These are phyloP conservation scores for Galago senegalensis DNA, from an alignment of 2,797 vertebrate species.

Conservation along the genomic window DNA sequence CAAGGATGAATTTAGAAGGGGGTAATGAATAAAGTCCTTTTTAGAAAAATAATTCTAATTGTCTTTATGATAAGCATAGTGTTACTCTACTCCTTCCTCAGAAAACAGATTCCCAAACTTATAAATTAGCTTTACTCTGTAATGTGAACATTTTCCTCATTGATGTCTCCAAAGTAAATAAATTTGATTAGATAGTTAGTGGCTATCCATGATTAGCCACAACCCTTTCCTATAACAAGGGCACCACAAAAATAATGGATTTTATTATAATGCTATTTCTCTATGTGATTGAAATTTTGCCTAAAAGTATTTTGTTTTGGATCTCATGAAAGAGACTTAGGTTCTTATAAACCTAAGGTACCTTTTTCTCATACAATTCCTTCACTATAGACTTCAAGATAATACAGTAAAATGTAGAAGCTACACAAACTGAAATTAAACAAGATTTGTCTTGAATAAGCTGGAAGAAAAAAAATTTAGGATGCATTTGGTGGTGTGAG, in stretches of 20 bases:
- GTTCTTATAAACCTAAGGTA: neutral
- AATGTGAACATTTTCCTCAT: neutral
- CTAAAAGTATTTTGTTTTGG: slow-evolving; percentile 43
- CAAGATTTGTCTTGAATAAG: slow-evolving; percentile 2
- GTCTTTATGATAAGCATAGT: neutral
- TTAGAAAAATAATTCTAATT: neutral
- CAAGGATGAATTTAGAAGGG: neutral
- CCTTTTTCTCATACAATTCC: slow-evolving; percentile 24
- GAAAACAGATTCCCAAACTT: neutral
- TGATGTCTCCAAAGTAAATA: neutral
- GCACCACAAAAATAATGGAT: neutral
- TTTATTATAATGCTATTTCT: slow-evolving; percentile 35
- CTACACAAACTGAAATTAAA: neutral
- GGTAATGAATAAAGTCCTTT: neutral
- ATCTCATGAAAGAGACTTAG: slow-evolving; percentile 38
- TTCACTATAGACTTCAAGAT: neutral
- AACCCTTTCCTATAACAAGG: neutral
- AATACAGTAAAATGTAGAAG: slow-evolving; percentile 7
- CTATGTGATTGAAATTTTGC: slow-evolving; percentile 51
- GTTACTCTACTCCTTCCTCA: neutral
- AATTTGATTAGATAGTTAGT: neutral
- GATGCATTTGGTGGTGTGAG: neutral
- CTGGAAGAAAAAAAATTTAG: neutral
- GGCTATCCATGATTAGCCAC: neutral
- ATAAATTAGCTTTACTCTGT: neutral